Base-by-base conservation (phyloP, 92 coral and sea anemone species). In the Actinostola sp. region DNA sequence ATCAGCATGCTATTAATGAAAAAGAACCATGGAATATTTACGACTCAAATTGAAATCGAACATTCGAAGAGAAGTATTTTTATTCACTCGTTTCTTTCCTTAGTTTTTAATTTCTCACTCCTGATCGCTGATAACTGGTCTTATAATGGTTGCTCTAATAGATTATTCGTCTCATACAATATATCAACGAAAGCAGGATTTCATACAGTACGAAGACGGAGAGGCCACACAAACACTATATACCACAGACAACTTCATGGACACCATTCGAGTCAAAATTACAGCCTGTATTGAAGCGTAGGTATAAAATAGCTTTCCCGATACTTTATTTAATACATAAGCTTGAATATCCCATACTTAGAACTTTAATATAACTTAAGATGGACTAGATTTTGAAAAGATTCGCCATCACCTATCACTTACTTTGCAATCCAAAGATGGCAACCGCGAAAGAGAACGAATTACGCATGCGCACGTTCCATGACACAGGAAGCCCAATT, bases 1-100 rank as follows among this genome's bases (percentile, higher is more conserved):
- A 93, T 93, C 80, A 93, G 87, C 98, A 93, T 93, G 71, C 98
- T 93, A 32, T n/a, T n/a, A n/a, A n/a, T n/a, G n/a, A 39, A 0
- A 51, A 30, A 14, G 32, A 7, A 65, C 11, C 2, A 67, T 9
- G 32, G 51, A 23, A 71, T 53, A 15, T 19, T 36, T 36, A n/a
- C n/a, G n/a, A n/a, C n/a, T n/a, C n/a, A n/a, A n/a, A n/a, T n/a
- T n/a, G n/a, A n/a, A n/a, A n/a, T n/a, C 8, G 45, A 39, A 39
- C 45, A 39, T 39, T 39, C 45, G 45, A 14, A 39, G 45, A 7
- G 7, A 7, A 14, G 45, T 39, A 39, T 7, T 39, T 39, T 39
- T 39, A n/a, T 39, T 39, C 8, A 39, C 7, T 7, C 45, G 45
- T 39, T 39, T 39, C 15, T 46, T 19, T 46, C 19, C 53, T 46